phyloP scores from a whole-genome alignment of 2,113 vertebrate genomes.

The Sinosuthora webbiana region DNA sequence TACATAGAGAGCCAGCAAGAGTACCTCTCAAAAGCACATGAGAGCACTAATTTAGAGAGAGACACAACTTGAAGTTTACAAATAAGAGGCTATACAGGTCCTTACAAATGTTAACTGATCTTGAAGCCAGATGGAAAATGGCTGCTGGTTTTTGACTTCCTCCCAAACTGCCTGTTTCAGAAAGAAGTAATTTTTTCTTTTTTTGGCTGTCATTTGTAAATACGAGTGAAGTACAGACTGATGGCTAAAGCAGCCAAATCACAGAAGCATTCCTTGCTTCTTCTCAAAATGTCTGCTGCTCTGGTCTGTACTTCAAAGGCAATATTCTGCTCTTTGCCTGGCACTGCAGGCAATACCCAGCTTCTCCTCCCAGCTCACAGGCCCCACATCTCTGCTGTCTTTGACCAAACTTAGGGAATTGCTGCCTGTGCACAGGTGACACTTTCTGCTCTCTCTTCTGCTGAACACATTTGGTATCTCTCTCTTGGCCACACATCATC shows the following conservation, averaged over 20 bases:
- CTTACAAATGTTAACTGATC: background rate
- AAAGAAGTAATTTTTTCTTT: background rate
- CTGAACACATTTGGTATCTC: background rate
- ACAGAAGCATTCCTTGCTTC: background rate
- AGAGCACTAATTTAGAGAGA: background rate
- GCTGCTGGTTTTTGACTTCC: background rate
- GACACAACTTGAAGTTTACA: background rate
- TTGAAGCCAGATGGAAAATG: background rate
- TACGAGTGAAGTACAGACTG: background rate
- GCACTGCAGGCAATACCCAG: background rate
- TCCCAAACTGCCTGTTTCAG: background rate
- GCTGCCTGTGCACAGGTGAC: background rate
- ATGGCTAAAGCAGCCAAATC: background rate
- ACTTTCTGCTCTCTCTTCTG: background rate
- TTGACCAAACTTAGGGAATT: background rate
- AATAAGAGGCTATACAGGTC: background rate
- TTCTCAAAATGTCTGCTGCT: background rate
- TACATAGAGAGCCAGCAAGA: background rate
- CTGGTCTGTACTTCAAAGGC: background rate
- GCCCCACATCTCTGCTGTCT: background rate
- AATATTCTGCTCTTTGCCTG: background rate
- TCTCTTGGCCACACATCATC: background rate
- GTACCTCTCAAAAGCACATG: background rate
- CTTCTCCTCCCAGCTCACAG: background rate
- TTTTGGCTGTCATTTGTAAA: background rate